Percentiles rank a stretch among this genome's conserved stretches.
Evolutionary conservation across 2,888 invertebrate species (phyloP).

Genomic region (Linnaemya vulpina): DNA sequence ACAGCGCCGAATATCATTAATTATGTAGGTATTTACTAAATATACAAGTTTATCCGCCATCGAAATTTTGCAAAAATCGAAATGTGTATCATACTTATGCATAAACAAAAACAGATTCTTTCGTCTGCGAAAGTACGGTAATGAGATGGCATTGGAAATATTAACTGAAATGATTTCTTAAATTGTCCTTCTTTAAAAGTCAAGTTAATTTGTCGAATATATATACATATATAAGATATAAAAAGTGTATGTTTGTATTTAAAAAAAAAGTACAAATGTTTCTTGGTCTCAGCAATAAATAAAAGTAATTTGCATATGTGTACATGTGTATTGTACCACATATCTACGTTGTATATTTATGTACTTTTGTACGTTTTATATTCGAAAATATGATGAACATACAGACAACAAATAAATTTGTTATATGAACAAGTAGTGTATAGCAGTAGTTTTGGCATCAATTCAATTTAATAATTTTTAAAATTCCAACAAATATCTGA

Average conservation of each 20-base stretch:
- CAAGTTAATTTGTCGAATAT: constrained; percentile 18
- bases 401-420: constrained; percentile 22
- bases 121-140: background rate
- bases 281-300: constrained; percentile 37
- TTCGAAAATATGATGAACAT: constrained; percentile 11
- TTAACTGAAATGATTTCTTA: background rate
- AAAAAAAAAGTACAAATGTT: background rate
- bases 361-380: background rate
- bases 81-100: background rate
- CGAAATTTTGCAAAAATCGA: too few species aligned
- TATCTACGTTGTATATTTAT: background rate
- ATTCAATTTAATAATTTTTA: constrained; percentile 53
- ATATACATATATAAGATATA: background rate
- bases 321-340: background rate
- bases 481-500: constrained; percentile 4
- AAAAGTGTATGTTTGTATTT: background rate
- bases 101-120: too few species aligned
- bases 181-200: constrained; percentile 1
- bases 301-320: constrained; percentile 55
- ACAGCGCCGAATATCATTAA: too few species aligned
- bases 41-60: too few species aligned
- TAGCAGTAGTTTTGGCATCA: constrained; percentile 52
- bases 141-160: background rate
- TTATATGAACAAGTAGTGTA: background rate
- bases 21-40: too few species aligned